These are phyloP conservation scores for Heteromurus nitidus DNA, from an alignment of 2,888 invertebrate species.

Conservation along the genomic window DNA sequence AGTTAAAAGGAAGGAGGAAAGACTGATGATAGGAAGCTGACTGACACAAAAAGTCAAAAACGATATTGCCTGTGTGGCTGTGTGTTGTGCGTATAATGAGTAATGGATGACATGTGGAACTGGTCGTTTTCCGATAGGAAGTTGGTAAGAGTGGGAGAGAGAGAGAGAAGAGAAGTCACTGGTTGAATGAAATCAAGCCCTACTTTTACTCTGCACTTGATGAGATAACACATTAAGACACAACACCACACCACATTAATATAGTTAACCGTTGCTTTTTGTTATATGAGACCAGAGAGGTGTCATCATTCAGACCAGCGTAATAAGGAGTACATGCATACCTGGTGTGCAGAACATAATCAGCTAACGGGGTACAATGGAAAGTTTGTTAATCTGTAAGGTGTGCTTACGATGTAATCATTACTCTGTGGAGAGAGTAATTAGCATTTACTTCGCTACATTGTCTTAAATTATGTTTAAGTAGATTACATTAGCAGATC, in stretches of 20 bases:
- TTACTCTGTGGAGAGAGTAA: not conserved
- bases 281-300: no score
- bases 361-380: no score
- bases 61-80: no score
- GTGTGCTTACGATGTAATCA: not conserved
- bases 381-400: no score
- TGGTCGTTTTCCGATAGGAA: no score
- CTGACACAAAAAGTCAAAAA: constrained; percentile 57
- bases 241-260: constrained; percentile 54
- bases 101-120: constrained; percentile 3
- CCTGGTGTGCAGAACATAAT: no score
- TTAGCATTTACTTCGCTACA: not conserved
- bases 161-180: no score
- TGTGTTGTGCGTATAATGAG: not conserved
- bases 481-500: no score
- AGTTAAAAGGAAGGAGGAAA: constrained; percentile 25
- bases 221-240: constrained; percentile 55
- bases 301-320: no score
- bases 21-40: constrained; percentile 35
- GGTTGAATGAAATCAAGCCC: not conserved
- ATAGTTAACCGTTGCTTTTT: constrained; percentile 51
- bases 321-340: no score
- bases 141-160: no score
- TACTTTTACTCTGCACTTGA: constrained; percentile 47
- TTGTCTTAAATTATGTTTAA: not conserved